Base-by-base conservation (phyloP, 2,797 vertebrate genomes). In the Coreius guichenoti region DNA sequence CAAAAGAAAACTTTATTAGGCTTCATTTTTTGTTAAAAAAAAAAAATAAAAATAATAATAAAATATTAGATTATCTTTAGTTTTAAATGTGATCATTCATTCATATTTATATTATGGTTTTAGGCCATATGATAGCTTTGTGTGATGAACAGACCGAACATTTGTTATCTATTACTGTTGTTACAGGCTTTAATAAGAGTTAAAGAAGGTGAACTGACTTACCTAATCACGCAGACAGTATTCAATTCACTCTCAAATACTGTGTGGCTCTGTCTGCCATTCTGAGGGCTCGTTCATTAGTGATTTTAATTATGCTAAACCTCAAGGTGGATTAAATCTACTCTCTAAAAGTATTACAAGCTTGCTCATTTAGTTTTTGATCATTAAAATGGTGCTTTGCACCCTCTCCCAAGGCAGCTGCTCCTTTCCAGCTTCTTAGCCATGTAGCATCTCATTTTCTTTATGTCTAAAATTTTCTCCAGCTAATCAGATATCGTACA, bases 271-370 rank as follows among this genome's bases (percentile, higher is more conserved):
- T 23, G 80, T 23, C 68, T 58, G 51, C 67, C n/a, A 72, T 29
- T 73, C 77, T 33, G 29, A 85, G 56, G 31, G 68, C 77, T 23
- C 83, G 17, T 51, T 80, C 77, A 85, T 85, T 80, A 73, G 83
- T 72, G 39, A 39, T 73, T 85, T 80, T 80, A 80, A 85, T 85
- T 85, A 80, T 33, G 54, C 54, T 63, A 73, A 85, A 80, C 77
- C 83, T 80, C 77, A 68, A 85, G 83, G 76, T 85, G 83, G 77
- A 80, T 80, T 63, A 80, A 70, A 85, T 80, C 54, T 56, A 72
- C 67, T 85, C 77, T 73, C 54, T 80, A 51, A 85, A 85, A 80
- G 68, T 54, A 85, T 85, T 80, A 85, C 76, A 85, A 74, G 67
- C 77, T 47, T 49, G 77, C 56, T 85, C 83, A 80, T 80, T 80